phyloP scores from a whole-genome alignment of 2,113 vertebrate species.

The Peromyscus leucopus region DNA sequence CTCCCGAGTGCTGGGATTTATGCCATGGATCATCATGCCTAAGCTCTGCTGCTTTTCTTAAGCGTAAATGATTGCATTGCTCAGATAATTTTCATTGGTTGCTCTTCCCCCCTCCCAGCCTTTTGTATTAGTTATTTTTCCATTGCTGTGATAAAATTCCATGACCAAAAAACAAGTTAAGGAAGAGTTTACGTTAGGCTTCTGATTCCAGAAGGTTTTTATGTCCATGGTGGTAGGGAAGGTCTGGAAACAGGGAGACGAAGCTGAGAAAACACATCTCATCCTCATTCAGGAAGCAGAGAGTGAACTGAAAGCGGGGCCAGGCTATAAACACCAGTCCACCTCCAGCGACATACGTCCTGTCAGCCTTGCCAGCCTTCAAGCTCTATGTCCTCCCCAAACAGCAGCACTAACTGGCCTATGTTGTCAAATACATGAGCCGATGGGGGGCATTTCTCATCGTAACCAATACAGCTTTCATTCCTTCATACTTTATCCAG shows the following conservation, averaged over 20 bases:
- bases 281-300: not conserved
- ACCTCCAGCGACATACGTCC: not conserved
- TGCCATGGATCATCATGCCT: not conserved
- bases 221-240: not conserved
- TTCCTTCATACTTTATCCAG: not conserved
- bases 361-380: not conserved
- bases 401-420: not conserved
- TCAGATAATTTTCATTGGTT: slow-evolving; percentile 37
- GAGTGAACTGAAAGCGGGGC: not conserved
- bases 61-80: not conserved
- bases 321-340: not conserved
- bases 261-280: not conserved
- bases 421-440: not conserved
- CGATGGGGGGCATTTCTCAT: not conserved
- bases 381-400: not conserved
- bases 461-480: not conserved
- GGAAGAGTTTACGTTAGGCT: not conserved
- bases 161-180: not conserved
- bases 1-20: not conserved
- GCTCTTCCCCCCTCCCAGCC: not conserved
- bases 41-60: not conserved
- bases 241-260: not conserved
- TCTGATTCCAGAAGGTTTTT: not conserved
- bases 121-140: not conserved
- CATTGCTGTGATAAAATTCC: not conserved